A percentile compares a stretch with the other conserved stretches of the same genome.
Conservation (phyloP, 2,797 vertebrate genomes). For the Rhincodon typus region DNA sequence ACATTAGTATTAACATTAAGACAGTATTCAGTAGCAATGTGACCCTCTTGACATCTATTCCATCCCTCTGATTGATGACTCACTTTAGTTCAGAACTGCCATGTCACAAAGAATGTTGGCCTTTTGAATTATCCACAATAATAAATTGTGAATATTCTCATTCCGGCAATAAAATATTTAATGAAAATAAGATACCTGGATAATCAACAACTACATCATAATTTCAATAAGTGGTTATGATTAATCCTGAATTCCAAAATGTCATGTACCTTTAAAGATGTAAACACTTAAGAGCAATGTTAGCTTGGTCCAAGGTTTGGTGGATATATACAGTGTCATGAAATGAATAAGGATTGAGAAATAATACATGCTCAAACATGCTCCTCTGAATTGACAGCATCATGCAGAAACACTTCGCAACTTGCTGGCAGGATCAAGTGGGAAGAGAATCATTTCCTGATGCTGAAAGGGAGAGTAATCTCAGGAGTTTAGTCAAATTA, state of each 20-base stretch:
- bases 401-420: background rate
- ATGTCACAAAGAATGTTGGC: background rate
- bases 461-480: background rate
- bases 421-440: background rate
- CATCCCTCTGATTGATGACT: background rate
- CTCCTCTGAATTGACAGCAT: background rate
- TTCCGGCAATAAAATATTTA: background rate
- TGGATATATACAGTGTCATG: background rate
- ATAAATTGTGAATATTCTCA: background rate
- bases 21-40: background rate
- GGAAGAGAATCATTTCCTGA: background rate
- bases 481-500: background rate
- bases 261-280: background rate
- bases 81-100: background rate
- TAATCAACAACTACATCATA: background rate
- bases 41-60: background rate
- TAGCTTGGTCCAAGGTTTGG: too few species aligned
- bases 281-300: background rate
- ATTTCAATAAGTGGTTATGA: background rate
- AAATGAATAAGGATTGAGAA: background rate
- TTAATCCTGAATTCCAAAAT: background rate
- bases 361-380: background rate
- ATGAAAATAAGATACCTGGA: background rate
- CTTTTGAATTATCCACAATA: background rate
- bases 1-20: background rate